Evolutionary conservation across 2,113 vertebrate species (phyloP).

Genomic region (Rhagologus leucostigma): DNA sequence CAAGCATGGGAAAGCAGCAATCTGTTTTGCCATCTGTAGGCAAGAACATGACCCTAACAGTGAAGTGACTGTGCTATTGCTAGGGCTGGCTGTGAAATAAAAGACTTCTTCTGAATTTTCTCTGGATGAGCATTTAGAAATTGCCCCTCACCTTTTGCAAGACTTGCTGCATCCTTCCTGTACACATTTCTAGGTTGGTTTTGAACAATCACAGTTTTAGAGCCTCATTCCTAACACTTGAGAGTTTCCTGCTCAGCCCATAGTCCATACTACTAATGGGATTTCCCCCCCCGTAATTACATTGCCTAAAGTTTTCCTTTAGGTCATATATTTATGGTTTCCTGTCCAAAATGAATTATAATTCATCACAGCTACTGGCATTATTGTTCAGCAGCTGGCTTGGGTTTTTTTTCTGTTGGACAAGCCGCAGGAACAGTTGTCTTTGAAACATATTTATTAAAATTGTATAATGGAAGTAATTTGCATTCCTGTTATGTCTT

Average conservation of each 20-base stretch:
- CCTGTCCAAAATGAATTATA: background rate
- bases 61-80: background rate
- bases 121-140: background rate
- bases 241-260: background rate
- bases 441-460: conserved; percentile 29
- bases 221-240: background rate
- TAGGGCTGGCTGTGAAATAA: background rate
- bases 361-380: background rate
- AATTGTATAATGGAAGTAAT: conserved; percentile 26
- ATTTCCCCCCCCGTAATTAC: background rate
- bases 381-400: background rate
- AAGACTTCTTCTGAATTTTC: background rate
- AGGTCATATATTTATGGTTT: background rate
- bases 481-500: conserved; percentile 14
- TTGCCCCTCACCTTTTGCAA: background rate
- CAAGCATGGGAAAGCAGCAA: background rate
- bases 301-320: background rate
- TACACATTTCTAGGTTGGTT: background rate
- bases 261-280: background rate
- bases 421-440: background rate
- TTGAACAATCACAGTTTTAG: background rate
- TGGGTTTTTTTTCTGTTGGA: background rate
- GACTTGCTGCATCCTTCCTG: background rate
- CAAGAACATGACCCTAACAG: background rate
- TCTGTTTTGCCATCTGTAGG: background rate